A percentile compares a stretch with the other conserved stretches of the same genome.
These are phyloP conservation scores for Oeneis ivallda DNA, from an alignment of 2,888 invertebrate genomes.

Conservation along the genomic window DNA sequence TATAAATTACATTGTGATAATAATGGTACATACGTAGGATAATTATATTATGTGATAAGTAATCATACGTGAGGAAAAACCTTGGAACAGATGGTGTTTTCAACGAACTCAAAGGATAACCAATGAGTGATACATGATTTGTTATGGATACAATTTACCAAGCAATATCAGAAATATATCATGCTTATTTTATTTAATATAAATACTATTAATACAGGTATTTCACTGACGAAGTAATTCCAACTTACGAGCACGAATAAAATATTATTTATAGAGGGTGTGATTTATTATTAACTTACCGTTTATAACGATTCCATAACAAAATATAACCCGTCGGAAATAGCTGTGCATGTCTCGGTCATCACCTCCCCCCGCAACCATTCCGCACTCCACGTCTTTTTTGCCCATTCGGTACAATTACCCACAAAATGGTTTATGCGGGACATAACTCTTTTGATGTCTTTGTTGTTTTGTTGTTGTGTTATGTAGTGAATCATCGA, in stretches of 20 bases:
- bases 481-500: no score
- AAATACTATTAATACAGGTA: slow-evolving; percentile 22
- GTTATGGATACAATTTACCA: slow-evolving; percentile 34
- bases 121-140: slow-evolving; percentile 29
- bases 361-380: no score
- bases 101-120: slow-evolving; percentile 25
- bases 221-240: slow-evolving; percentile 17
- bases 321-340: slow-evolving; percentile 2
- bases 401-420: no score
- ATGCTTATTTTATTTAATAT: slow-evolving; percentile 35
- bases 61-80: slow-evolving; percentile 34
- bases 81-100: slow-evolving; percentile 17
- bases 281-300: slow-evolving; percentile 42
- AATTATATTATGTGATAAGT: slow-evolving; percentile 33
- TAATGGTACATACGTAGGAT: slow-evolving; percentile 28
- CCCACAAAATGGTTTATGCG: no score
- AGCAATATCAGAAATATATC: slow-evolving; percentile 40
- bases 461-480: no score
- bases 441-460: no score
- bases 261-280: slow-evolving; percentile 15
- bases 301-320: slow-evolving; percentile 31
- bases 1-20: slow-evolving; percentile 33
- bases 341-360: no score
- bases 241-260: slow-evolving; percentile 14
- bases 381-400: no score